A percentile compares a stretch with the other conserved stretches of the same genome.
Conservation (phyloP, 1,140 invertebrate genomes). For the Linepithema humile region DNA sequence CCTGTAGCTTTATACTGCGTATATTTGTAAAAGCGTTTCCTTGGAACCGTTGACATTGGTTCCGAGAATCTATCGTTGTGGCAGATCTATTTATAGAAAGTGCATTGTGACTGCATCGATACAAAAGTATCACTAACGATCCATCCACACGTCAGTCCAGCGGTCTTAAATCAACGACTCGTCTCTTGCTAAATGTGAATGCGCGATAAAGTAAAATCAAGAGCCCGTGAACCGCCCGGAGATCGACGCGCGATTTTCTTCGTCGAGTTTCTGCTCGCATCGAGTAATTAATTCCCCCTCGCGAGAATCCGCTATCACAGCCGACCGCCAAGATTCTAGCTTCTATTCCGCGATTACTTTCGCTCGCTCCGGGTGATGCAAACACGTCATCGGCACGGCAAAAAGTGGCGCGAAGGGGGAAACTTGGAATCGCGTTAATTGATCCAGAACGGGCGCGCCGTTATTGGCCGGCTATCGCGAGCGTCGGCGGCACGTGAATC, state of each 20-base stretch:
- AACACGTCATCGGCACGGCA: constrained; percentile 26
- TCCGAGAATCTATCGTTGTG: constrained; percentile 60
- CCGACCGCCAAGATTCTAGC: background rate
- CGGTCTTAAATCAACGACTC: constrained; percentile 11
- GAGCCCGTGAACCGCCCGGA: background rate
- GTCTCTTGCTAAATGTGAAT: background rate
- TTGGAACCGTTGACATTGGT: constrained; percentile 68
- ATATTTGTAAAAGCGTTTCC: constrained; percentile 60
- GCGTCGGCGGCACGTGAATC: constrained; percentile 58
- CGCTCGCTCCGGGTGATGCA: constrained; percentile 16
- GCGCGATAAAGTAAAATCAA: background rate
- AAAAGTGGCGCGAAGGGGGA: constrained; percentile 60
- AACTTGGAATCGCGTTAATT: constrained; percentile 66
- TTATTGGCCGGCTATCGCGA: constrained; percentile 51
- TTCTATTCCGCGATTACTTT: constrained; percentile 42
- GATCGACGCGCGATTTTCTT: background rate
- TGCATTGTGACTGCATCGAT: constrained; percentile 53
- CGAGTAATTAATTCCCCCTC: background rate
- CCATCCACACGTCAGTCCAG: too few relatives aligned
- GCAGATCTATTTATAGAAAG: constrained; percentile 62
- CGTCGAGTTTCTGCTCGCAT: background rate
- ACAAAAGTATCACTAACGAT: constrained; percentile 31
- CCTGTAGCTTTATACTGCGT: background rate
- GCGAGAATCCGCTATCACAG: background rate
- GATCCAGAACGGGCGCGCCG: constrained; percentile 60